A percentile compares a stretch with the other conserved stretches of the same genome.
Conservation (phyloP, 2,797 vertebrate genomes). For the Tauraco hartlaubi region DNA sequence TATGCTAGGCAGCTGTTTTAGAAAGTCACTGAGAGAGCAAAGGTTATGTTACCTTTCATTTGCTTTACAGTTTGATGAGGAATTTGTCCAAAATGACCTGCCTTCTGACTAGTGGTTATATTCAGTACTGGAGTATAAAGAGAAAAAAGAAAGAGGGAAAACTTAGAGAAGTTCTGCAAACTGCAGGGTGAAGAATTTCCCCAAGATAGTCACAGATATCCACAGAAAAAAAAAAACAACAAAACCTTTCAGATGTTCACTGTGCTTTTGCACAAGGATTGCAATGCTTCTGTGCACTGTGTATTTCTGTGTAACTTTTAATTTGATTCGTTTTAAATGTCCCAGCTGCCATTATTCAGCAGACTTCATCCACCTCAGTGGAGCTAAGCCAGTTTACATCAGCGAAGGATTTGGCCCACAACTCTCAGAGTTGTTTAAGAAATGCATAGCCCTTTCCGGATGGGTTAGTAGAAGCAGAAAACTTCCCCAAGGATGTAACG, state of each 20-base stretch:
- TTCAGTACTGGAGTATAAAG: background rate
- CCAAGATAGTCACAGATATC: background rate
- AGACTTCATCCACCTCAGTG: background rate
- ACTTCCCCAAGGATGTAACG: background rate
- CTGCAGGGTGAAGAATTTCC: background rate
- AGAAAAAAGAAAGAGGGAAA: background rate
- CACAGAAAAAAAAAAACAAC: slow-evolving; percentile 29
- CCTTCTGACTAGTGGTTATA: background rate
- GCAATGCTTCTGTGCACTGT: background rate
- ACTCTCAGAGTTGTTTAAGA: background rate
- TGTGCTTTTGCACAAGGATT: background rate
- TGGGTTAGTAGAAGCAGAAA: background rate
- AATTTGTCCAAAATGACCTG: background rate
- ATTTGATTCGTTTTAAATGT: background rate
- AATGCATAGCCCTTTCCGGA: background rate
- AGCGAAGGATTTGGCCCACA: background rate
- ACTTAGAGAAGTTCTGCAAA: background rate
- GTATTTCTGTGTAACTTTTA: background rate
- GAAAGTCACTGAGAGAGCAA: background rate
- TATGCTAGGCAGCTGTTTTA: background rate
- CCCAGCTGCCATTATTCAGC: background rate
- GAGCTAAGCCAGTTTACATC: background rate
- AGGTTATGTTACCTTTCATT: slow-evolving; percentile 6
- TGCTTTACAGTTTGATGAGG: background rate
- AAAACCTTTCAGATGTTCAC: slow-evolving; percentile 6